Percentiles rank a stretch among this genome's conserved stretches.
phyloP scores from a whole-genome alignment of 64 coral and sea anemone genomes.

The Montipora efflorescens region DNA sequence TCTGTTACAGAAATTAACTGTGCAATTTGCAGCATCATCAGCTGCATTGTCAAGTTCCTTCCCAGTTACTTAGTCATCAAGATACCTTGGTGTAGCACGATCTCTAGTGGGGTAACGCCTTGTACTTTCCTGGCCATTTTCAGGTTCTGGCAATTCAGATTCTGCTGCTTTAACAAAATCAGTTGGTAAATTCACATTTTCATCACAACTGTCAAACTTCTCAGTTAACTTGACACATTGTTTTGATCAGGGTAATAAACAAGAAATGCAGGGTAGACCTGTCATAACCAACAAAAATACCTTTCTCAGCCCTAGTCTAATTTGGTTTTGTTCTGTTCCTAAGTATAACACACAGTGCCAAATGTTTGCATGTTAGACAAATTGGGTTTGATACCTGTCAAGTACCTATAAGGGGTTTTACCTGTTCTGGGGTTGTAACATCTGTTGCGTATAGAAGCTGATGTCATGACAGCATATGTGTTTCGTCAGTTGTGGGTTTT shows the following conservation, averaged over 20 bases:
- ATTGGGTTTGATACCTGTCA: conserved; percentile 31
- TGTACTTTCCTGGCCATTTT: neutral
- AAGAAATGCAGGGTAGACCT: conserved; percentile 63
- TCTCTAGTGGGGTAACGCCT: neutral
- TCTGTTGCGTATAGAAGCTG: conserved; percentile 51
- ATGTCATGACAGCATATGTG: conserved; percentile 50
- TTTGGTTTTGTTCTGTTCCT: conserved; percentile 48
- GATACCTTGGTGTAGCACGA: neutral
- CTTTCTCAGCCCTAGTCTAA: conserved; percentile 32
- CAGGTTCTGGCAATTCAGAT: neutral
- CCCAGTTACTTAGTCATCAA: conserved; percentile 4
- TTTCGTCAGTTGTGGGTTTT: too few relatives aligned
- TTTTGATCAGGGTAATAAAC: conserved; percentile 50
- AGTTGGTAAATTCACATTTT: neutral
- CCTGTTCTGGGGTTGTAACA: conserved; percentile 48
- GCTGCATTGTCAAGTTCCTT: neutral
- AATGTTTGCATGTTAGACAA: conserved; percentile 49
- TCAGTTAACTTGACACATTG: conserved; percentile 22
- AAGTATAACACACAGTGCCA: conserved; percentile 63
- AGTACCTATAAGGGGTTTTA: conserved; percentile 4
- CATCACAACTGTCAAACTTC: neutral
- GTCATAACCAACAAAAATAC: conserved; percentile 67
- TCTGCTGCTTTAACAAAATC: neutral
- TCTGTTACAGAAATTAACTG: too few relatives aligned
- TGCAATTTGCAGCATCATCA: conserved; percentile 9